These are phyloP conservation scores for Lepidochitona cinerea DNA, from an alignment of 2,888 invertebrate species.

Conservation along the genomic window DNA sequence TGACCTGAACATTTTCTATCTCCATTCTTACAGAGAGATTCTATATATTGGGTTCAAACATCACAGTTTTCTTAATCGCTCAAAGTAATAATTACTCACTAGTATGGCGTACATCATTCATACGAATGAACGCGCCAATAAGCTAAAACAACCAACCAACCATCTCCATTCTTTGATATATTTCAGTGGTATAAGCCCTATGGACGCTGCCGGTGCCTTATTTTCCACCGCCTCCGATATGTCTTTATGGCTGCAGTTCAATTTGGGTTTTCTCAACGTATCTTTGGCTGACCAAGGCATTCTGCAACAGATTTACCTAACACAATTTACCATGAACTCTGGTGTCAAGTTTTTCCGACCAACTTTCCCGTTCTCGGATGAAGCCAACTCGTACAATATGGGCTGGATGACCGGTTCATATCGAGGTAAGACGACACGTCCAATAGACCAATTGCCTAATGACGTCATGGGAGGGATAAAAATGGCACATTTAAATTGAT, in stretches of 20 bases:
- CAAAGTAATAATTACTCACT: no score
- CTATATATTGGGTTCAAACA: no score
- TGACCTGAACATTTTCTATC: no score
- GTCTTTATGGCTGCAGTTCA: conserved; percentile 8
- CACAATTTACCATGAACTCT: not conserved
- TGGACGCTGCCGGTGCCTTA: conserved; percentile 6
- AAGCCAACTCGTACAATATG: conserved; percentile 15
- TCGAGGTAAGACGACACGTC: not conserved
- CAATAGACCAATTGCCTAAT: no score
- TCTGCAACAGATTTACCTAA: not conserved
- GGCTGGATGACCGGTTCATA: conserved; percentile 15
- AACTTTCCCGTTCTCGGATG: not conserved
- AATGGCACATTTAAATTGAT: no score
- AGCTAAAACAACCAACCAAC: no score
- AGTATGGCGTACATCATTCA: no score
- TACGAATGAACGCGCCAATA: no score
- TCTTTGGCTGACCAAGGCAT: not conserved
- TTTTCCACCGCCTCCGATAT: conserved; percentile 1
- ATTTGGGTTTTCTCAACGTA: not conserved
- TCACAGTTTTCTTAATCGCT: no score
- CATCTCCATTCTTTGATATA: no score
- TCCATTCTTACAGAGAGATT: no score
- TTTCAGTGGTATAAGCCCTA: not conserved
- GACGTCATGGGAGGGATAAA: no score
- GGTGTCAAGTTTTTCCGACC: not conserved